Conservation (phyloP, 2,113 vertebrate genomes). For the Oncorhynchus tshawytscha region DNA sequence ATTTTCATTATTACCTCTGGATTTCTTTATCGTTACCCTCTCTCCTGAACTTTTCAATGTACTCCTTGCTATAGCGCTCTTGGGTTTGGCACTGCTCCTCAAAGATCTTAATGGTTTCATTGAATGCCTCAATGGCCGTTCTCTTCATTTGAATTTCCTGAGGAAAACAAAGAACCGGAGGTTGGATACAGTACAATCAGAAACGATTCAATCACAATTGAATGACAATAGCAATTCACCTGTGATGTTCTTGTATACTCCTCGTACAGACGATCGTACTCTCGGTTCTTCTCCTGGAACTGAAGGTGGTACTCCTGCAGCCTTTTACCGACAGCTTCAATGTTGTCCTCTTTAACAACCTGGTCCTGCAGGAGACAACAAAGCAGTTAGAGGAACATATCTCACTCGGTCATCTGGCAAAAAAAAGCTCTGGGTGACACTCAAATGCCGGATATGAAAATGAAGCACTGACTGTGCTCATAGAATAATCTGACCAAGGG, state of each 20-base stretch:
- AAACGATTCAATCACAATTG: too few relatives aligned
- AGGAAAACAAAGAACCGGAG: neutral
- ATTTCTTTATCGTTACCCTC: constrained; percentile 99
- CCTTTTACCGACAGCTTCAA: constrained; percentile 98
- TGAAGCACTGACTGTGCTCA: too few relatives aligned
- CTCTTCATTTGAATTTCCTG: constrained; percentile 99
- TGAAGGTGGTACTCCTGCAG: constrained; percentile 96
- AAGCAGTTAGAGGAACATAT: too few relatives aligned
- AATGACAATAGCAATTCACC: constrained; percentile 54
- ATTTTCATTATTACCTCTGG: constrained; percentile 79
- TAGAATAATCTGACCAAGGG: too few relatives aligned
- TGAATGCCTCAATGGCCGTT: constrained; percentile 98
- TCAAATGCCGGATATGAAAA: too few relatives aligned
- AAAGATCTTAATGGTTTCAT: constrained; percentile 99
- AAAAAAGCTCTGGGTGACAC: too few relatives aligned
- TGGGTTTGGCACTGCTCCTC: constrained; percentile 99
- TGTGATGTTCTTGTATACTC: constrained; percentile 98
- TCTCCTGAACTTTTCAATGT: constrained; percentile 95
- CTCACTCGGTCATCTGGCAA: too few relatives aligned
- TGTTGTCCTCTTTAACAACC: constrained; percentile 97
- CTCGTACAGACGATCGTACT: constrained; percentile 97
- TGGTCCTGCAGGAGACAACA: constrained; percentile 82
- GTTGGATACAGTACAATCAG: too few relatives aligned
- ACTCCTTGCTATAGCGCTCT: constrained; percentile 98
- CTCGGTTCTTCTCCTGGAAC: constrained; percentile 96